Evolutionary conservation across 2,113 vertebrate species (phyloP), one percentile per base, ranked within the genome.

Genomic region (Oryzias melastigma): DNA sequence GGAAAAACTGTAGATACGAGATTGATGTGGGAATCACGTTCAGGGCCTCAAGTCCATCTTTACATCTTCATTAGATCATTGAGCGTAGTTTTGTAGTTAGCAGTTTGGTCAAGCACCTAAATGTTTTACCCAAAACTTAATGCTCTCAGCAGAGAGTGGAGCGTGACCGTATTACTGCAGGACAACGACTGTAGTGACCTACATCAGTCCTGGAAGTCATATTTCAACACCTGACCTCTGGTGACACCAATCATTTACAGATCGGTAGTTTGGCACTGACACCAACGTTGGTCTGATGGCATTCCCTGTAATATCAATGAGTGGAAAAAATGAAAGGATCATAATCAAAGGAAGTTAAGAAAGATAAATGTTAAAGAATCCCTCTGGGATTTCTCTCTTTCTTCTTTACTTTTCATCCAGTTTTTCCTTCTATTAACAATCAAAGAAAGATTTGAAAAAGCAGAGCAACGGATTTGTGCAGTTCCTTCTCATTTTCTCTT

Each of bases 141-240:
- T 19, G 35, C 35, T 8, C 8, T 35, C 55, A 65, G 47, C 43
- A 40, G 25, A 27, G 52, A 62, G 58, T 5, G 42, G 35, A 61
- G 24, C 51, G 24, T 61, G 60, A 58, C 51, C 48, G 27, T 27
- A 68, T 68, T 41, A 61, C 17, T 47, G n/a, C 22, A 18, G 46
- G 17, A 16, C 19, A 43, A 69, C 46, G 52, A 57, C 47, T 46
- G 57, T 5, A 43, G 22, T 58, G 50, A 61, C 40, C 56, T 18
- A 6, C 40, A 57, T 18, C 58, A 64, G 35, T 35, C 35, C 35
- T 35, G 35, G 35, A 35, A 35, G 35, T 35, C 62, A 61, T 43
- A 71, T 62, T 76, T 24, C 10, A 61, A 52, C 63, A 67, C 66
- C 82, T 81, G 65, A 82, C 74, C 72, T 70, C 47, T 46, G 54